A percentile compares a stretch with the other conserved stretches of the same genome.
Conservation (phyloP, 2,113 vertebrate species). For the Caranx melampygus region DNA sequence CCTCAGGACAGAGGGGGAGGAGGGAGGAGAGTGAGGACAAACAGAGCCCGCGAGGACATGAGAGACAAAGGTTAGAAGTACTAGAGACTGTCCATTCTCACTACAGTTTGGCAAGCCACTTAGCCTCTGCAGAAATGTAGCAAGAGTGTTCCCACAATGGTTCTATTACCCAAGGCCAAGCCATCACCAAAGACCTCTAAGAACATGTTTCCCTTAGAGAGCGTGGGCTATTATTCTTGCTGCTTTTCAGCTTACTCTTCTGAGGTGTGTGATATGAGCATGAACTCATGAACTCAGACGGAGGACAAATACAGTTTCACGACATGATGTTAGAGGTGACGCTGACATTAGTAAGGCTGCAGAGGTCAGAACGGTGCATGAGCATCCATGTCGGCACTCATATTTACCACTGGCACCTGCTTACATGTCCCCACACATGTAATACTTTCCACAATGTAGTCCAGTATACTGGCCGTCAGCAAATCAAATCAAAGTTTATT, state of each 20-base stretch:
- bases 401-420: neutral
- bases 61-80: slow-evolving; percentile 22
- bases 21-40: slow-evolving; percentile 19
- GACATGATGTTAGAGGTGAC: slow-evolving; percentile 6
- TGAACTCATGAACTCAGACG: neutral
- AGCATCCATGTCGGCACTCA: neutral
- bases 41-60: slow-evolving; percentile 18
- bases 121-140: slow-evolving; percentile 24
- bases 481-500: no score
- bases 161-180: slow-evolving; percentile 19
- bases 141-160: slow-evolving; percentile 1
- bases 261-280: neutral
- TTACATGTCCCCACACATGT: neutral
- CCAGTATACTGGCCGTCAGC: neutral
- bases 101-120: slow-evolving; percentile 9
- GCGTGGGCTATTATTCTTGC: neutral
- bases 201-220: neutral
- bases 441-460: neutral
- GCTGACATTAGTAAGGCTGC: neutral
- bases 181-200: slow-evolving; percentile 10
- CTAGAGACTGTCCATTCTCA: slow-evolving; percentile 24
- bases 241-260: slow-evolving; percentile 1
- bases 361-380: neutral
- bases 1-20: slow-evolving; percentile 21
- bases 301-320: neutral